phyloP scores from a whole-genome alignment of 1,140 invertebrate species.

The Colletes gigas region DNA sequence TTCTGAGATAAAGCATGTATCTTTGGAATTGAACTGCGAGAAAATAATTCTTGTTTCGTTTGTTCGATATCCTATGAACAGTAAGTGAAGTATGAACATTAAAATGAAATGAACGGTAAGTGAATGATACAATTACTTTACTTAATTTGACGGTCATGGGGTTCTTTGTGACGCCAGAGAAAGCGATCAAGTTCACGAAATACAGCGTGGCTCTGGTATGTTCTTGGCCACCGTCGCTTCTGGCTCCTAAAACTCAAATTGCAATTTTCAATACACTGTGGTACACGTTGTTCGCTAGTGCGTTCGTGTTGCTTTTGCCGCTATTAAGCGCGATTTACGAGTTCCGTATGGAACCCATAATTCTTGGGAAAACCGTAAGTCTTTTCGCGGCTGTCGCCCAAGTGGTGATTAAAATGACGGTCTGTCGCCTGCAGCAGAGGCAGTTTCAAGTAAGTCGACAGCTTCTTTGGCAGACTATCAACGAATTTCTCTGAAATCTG shows the following conservation, averaged over 20 bases:
- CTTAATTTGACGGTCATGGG: background rate
- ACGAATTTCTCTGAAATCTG: background rate
- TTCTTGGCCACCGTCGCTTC: constrained; percentile 28
- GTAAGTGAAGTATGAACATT: too few relatives aligned
- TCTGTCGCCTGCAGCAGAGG: constrained; percentile 32
- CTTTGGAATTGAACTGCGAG: too few relatives aligned
- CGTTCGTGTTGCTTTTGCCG: constrained; percentile 15
- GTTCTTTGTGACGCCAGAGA: background rate
- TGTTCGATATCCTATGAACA: too few relatives aligned
- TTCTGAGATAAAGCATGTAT: too few relatives aligned
- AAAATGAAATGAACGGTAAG: too few relatives aligned
- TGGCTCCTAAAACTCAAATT: background rate
- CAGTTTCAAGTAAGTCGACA: constrained; percentile 31
- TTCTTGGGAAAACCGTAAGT: constrained; percentile 41
- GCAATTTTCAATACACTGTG: constrained; percentile 13
- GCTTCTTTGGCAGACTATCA: background rate
- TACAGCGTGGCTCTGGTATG: constrained; percentile 16
- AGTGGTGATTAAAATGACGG: constrained; percentile 33
- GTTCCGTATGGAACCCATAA: background rate
- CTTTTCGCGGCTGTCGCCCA: constrained; percentile 13
- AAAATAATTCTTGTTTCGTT: too few relatives aligned
- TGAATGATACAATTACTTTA: too few relatives aligned
- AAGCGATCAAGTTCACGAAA: constrained; percentile 38
- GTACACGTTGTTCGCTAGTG: background rate
- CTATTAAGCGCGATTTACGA: constrained; percentile 14